Base-by-base conservation (phyloP, 2,113 vertebrate species). In the Hassar affinis region DNA sequence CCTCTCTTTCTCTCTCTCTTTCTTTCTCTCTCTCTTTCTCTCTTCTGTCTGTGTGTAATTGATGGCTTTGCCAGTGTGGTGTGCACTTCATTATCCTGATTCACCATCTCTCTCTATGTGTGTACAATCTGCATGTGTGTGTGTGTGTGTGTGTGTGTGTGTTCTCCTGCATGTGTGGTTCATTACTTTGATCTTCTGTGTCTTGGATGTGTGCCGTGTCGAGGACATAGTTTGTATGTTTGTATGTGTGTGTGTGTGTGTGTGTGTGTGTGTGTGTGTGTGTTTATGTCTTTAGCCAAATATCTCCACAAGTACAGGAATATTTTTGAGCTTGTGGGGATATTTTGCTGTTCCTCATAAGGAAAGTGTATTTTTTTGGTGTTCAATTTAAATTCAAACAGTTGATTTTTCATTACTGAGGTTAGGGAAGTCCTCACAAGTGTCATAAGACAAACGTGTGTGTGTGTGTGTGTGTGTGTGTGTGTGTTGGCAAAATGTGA, bases 61-160 rank as follows among this genome's bases (percentile, higher is more conserved):
- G 91, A 92, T 92, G 89, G 91, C 89, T 91, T 92, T 88, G 92
- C 89, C 90, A 88, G 90, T 87, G 83, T 87, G 81, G 87, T 81
- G 84, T 89, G 84, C 88, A 91, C 88, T 93, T 95, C 93, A 92
- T 96, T 94, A 95, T 92, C 92, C 90, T 92, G 92, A 94, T 95
- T 92, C 62, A 14, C 81, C 38, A 25, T 81, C 79, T 77, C 56
- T 42, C 35, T 69, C 4, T 15, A 0, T 52, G 78, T 74, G 27
- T 59, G 68, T 74, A n/a, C n/a, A n/a, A n/a, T n/a, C n/a, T n/a
- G n/a, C n/a, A n/a, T n/a, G n/a, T n/a, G n/a, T n/a, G 52, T 75
- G 52, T 49, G 84, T 85, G 57, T 76, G 78, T 80, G 54, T 80
- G 66, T 80, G 68, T 57, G 74, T 68, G 74, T 83, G 82, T 56